Evolutionary conservation across 1,140 invertebrate species (phyloP), one percentile per base, ranked within the genome.

Genomic region (Paraescarpia echinospica): DNA sequence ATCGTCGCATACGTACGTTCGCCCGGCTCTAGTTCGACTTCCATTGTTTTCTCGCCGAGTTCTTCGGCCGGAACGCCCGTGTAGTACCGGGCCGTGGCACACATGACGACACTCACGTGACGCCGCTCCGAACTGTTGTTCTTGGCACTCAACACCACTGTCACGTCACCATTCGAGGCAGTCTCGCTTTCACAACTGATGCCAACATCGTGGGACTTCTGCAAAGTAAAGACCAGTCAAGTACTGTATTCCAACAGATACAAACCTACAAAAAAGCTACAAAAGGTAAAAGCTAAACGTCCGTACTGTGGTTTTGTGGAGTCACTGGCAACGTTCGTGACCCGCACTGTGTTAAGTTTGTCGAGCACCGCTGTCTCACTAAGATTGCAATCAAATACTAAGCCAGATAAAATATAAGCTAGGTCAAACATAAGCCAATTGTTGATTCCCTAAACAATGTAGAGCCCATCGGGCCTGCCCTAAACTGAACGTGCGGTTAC

Each of bases 51-150:
- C 33, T 92, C 35, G 34, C 33, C 88, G 33, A 92, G 88, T 51
- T 92, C 92, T 22, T 92, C 33, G 6, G 8, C 92, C 18, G 51
- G 22, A 90, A 92, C 88, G n/a, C 92, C 92, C 33, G 92, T 92
- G 92, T 92, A 92, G 88, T 92, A 92, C 8, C n/a, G 33, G 31
- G 92, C 92, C 18, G 33, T 92, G 88, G 88, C 92, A 34, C 33
- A 88, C 48, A 92, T 88, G 88, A n/a, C 33, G 34, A 59, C 41
- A 34, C 8, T 34, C 27, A 92, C 22, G 88, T 48, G 51, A 14
- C 92, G 92, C 22, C 8, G 22, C 88, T 92, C 51, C 6, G 48
- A 14, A 12, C 48, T 51, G n/a, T 9, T 34, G 77, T 89, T 92
- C 88, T 77, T 35, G 51, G 92, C 92, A 4, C 12, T 88, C n/a